Conservation (phyloP, 1,140 invertebrate genomes). For the Pseudomyrmex cubaensis region DNA sequence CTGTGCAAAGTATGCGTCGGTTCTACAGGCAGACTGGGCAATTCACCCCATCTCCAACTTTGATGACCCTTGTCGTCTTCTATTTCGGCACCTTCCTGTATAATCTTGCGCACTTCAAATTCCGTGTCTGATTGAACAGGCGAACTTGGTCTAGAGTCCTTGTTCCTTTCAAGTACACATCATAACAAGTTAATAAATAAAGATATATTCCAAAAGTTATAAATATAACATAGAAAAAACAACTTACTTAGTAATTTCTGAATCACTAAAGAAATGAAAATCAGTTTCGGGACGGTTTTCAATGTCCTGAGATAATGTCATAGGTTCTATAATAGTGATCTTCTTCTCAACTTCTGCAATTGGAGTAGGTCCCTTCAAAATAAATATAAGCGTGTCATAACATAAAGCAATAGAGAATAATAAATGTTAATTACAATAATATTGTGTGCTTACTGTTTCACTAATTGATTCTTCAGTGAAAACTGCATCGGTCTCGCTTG, state of each 20-base stretch:
- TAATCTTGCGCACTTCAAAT: slow-evolving; percentile 91
- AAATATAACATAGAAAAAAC: background rate
- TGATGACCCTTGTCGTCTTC: slow-evolving; percentile 86
- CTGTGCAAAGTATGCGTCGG: slow-evolving; percentile 74
- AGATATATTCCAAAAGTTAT: background rate
- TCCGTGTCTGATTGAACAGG: slow-evolving; percentile 97
- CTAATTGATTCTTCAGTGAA: slow-evolving; percentile 67
- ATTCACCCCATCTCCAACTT: slow-evolving; percentile 98
- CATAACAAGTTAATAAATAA: slow-evolving; percentile 2
- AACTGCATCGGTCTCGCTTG: slow-evolving; percentile 76
- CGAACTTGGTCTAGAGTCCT: slow-evolving; percentile 90
- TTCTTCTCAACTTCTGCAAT: slow-evolving; percentile 73
- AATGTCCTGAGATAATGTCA: slow-evolving; percentile 51
- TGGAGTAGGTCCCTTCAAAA: slow-evolving; percentile 77
- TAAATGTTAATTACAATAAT: background rate
- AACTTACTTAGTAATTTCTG: slow-evolving; percentile 91
- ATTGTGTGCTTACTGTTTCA: slow-evolving; percentile 74
- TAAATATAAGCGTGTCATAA: slow-evolving; percentile 38
- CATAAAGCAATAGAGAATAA: background rate
- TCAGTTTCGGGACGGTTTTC: slow-evolving; percentile 86
- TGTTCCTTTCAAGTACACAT: slow-evolving; percentile 84
- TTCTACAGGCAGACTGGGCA: slow-evolving; percentile 88
- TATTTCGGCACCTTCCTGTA: slow-evolving; percentile 85
- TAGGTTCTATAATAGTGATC: slow-evolving; percentile 52
- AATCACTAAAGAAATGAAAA: slow-evolving; percentile 96